Base-by-base conservation (phyloP, 2,113 vertebrate genomes). In the Microtus richardsoni region DNA sequence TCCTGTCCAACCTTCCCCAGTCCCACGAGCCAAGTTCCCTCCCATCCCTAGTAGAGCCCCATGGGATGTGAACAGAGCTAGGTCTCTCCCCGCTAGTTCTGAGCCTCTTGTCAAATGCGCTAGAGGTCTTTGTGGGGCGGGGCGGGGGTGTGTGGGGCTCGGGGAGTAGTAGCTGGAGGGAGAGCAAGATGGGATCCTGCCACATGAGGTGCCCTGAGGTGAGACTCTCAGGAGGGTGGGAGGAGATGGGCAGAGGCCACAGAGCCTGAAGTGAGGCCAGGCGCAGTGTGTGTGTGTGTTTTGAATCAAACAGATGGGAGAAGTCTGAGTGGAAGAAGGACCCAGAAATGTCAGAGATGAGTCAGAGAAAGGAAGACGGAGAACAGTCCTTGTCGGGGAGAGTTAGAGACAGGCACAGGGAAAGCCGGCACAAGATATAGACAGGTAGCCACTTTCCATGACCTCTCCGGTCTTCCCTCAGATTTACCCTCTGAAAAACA, bases 51-150 rank as follows among this genome's bases (percentile, higher is more conserved):
- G 21, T 3, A 3, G 26, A 83, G 88, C 49, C 60, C 52, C 0
- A 22, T 7, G 6, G 66, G 88, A 52, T 22, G 4, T 4, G 11
- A 21, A 26, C 58, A 8, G 41, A 89, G 74, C 78, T n/a, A 0
- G 49, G 68, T 33, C 47, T 75, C 75, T 54, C 33, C 96, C 94
- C 54, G 21, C 75, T 64, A n/a, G 89, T 90, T 96, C 94, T 62
- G 22, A 60, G 95, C 90, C 89, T 13, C 94, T 91, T 49, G 75
- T 95, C 89, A 28, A 80, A 87, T 88, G 80, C 96, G 80, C 95
- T 94, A 66, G 97, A 94, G 96, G 93, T 97, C 93, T 96, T 97
- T 97, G 96, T 75, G 36, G 93, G 78, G 52, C 17, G 30, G 82
- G 78, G 96, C 70, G 33, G 54, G 92, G 78, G 58, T 10, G 52